These are phyloP conservation scores for Drosophila busckii DNA, from an alignment of 1,140 invertebrate genomes.

Conservation along the genomic window DNA sequence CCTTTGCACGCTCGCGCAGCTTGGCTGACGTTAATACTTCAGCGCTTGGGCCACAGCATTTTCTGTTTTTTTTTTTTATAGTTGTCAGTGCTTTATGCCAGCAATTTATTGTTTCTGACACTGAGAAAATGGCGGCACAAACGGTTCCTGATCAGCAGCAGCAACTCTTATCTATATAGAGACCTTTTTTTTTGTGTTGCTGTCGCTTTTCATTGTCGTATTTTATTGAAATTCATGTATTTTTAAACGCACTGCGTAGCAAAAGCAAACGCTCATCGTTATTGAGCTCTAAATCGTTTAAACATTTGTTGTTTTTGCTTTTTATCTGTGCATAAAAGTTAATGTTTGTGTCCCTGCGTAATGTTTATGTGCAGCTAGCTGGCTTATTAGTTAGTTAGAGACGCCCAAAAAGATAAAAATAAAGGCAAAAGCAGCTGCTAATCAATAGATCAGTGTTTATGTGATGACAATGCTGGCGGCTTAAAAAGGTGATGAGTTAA, in stretches of 20 bases:
- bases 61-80: slow-evolving; percentile 18
- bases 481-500: no score
- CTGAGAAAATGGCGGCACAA: slow-evolving; percentile 71
- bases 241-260: slow-evolving; percentile 63
- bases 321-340: slow-evolving; percentile 72
- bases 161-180: slow-evolving; percentile 56
- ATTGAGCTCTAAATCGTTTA: slow-evolving; percentile 70
- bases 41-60: no score
- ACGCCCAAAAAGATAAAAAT: slow-evolving; percentile 10
- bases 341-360: slow-evolving; percentile 62
- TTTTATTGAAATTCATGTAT: slow-evolving; percentile 77
- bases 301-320: slow-evolving; percentile 61
- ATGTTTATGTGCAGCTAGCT: slow-evolving; percentile 51
- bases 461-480: no score
- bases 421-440: slow-evolving; percentile 40
- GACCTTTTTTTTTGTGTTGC: slow-evolving; percentile 35
- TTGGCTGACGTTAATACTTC: slow-evolving; percentile 67
- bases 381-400: slow-evolving; percentile 46
- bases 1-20: slow-evolving; percentile 30
- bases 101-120: slow-evolving; percentile 75
- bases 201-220: slow-evolving; percentile 39
- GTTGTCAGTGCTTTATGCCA: slow-evolving; percentile 60
- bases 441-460: slow-evolving; percentile 58
- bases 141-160: slow-evolving; percentile 72
- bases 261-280: no score